phyloP scores from a whole-genome alignment of 2,888 invertebrate species.

The Troides aeacus region DNA sequence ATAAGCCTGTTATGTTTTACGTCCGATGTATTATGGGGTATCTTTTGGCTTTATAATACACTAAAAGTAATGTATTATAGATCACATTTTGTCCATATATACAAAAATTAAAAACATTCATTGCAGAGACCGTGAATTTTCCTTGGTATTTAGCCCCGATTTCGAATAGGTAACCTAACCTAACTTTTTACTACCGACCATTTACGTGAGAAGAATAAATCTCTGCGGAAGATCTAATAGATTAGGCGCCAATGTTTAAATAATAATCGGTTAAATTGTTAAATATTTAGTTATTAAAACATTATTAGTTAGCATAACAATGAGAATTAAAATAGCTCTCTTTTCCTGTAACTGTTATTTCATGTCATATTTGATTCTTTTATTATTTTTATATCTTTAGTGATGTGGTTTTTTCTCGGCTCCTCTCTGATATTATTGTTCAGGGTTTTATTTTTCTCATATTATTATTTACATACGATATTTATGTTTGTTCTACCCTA shows the following conservation, averaged over 20 bases:
- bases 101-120: background rate
- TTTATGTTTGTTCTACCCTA: no score
- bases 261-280: background rate
- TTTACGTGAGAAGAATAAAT: conserved; percentile 1
- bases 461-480: no score
- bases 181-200: background rate
- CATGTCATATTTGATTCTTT: no score
- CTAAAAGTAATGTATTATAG: conserved; percentile 1
- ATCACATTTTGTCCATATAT: background rate
- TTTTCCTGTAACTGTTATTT: no score
- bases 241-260: background rate
- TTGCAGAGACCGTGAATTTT: background rate
- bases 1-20: conserved; percentile 78
- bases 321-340: no score
- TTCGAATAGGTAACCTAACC: background rate
- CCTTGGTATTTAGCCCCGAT: background rate
- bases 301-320: no score
- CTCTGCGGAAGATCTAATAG: background rate
- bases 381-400: no score
- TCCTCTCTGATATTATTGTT: no score
- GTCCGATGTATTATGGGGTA: conserved; percentile 50
- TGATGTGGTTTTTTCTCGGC: no score
- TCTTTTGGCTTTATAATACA: conserved; percentile 20
- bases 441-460: no score
- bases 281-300: no score